These are phyloP conservation scores for Philopedon plagiatum DNA, from an alignment of 2,888 invertebrate genomes.

Conservation along the genomic window DNA sequence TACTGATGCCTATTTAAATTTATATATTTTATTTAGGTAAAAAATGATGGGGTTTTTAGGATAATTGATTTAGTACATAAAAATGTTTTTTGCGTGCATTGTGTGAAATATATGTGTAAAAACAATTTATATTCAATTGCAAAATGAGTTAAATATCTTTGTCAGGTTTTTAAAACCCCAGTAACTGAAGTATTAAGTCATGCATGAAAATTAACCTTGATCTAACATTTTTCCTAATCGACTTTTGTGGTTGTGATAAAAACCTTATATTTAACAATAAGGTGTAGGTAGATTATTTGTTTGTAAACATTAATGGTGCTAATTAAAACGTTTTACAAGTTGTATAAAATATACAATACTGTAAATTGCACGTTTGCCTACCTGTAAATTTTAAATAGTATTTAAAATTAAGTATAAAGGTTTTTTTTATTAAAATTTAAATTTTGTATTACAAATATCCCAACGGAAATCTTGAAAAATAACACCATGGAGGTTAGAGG, in stretches of 20 bases:
- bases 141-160: not conserved
- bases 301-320: conserved; percentile 19
- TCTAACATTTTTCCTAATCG: conserved; percentile 50
- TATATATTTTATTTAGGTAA: no score
- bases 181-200: conserved; percentile 26
- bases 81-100: not conserved
- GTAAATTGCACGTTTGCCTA: conserved; percentile 27
- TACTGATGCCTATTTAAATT: no score
- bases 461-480: no score
- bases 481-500: no score
- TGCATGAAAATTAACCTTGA: conserved; percentile 53
- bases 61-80: no score
- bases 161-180: conserved; percentile 24
- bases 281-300: conserved; percentile 16
- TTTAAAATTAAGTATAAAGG: no score
- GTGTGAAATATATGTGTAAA: not conserved
- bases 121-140: not conserved
- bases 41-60: no score
- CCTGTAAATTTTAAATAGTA: no score
- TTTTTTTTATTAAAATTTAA: no score
- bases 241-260: conserved; percentile 44
- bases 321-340: conserved; percentile 23
- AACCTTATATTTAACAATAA: conserved; percentile 42
- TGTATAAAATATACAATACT: not conserved
- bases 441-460: no score